Base-by-base conservation (phyloP, 2,888 invertebrate species). In the Nipponacmea schrenckii region DNA sequence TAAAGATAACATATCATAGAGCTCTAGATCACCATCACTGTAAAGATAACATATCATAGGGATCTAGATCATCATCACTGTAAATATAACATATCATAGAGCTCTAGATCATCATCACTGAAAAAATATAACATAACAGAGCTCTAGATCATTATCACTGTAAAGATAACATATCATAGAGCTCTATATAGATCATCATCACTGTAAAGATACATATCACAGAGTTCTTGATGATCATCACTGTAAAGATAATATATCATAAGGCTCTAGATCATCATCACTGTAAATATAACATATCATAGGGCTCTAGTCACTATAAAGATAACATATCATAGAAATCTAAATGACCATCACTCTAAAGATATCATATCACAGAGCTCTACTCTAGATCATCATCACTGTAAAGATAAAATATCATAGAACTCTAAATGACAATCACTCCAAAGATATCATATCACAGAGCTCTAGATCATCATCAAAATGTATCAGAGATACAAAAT, bases 301-400 rank as follows among this genome's bases (percentile, higher is more conserved):
- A n/a, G n/a, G n/a, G n/a, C n/a, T n/a, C n/a, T n/a, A n/a, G n/a
- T n/a, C n/a, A n/a, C n/a, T n/a, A n/a, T n/a, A n/a, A n/a, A n/a
- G n/a, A n/a, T n/a, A n/a, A n/a, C n/a, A n/a, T n/a, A n/a, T n/a
- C n/a, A n/a, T n/a, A n/a, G n/a, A n/a, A n/a, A n/a, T n/a, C n/a
- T n/a, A n/a, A n/a, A n/a, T n/a, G n/a, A n/a, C 27, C 0, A 90
- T 87, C 0, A 90, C 85, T 17, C 92, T 87, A 0, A 91, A 89
- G 84, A 96, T 17, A 93, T 93, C 92, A 94, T 92, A 84, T 96
- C 95, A 84, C 94, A 96, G 0, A 95, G 94, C 69, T 92, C 92
- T 96, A 83, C 94, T 93, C n/a, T 44, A 96, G 89, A 85, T 96
- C 96, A 85, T 96, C 95, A 83, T 90, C 89, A 79, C 87, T 87